These are phyloP conservation scores for Drosophila nikananu DNA, from an alignment of 1,140 invertebrate genomes.

Conservation along the genomic window DNA sequence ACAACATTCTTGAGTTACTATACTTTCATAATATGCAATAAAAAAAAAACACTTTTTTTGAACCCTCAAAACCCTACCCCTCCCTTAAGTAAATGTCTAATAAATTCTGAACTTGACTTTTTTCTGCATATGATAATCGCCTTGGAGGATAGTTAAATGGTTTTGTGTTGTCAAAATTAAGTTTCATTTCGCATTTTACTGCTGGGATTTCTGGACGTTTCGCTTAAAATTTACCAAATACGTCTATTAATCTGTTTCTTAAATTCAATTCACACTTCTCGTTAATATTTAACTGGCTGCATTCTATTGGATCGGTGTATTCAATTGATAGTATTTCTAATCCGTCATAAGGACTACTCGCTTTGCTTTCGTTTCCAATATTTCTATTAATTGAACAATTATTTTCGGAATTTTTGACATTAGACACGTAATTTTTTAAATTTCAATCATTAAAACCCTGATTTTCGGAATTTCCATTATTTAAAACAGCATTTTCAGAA, in stretches of 20 bases:
- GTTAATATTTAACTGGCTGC: background rate
- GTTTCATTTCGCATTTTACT: conserved; percentile 9
- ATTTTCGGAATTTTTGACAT: too few relatives aligned
- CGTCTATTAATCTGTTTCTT: background rate
- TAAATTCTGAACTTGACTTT: conserved; percentile 10
- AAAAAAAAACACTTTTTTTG: too few relatives aligned
- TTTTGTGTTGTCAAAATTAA: conserved; percentile 15
- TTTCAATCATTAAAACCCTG: too few relatives aligned
- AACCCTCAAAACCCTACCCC: too few relatives aligned
- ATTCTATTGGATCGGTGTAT: background rate
- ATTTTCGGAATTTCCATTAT: too few relatives aligned
- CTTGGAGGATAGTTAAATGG: conserved; percentile 8
- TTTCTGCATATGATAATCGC: background rate
- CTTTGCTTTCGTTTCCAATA: background rate
- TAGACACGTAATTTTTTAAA: too few relatives aligned
- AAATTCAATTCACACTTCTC: background rate
- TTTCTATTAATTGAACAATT: background rate
- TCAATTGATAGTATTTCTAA: conserved; percentile 3
- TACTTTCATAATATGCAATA: too few relatives aligned
- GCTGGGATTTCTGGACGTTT: background rate
- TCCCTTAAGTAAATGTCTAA: conserved; percentile 23
- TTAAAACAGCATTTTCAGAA: too few relatives aligned
- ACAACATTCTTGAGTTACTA: too few relatives aligned
- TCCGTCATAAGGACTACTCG: background rate
- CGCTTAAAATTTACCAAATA: background rate